Evolutionary conservation across 2,888 invertebrate species (phyloP).

Genomic region (Augochlorella aurata): DNA sequence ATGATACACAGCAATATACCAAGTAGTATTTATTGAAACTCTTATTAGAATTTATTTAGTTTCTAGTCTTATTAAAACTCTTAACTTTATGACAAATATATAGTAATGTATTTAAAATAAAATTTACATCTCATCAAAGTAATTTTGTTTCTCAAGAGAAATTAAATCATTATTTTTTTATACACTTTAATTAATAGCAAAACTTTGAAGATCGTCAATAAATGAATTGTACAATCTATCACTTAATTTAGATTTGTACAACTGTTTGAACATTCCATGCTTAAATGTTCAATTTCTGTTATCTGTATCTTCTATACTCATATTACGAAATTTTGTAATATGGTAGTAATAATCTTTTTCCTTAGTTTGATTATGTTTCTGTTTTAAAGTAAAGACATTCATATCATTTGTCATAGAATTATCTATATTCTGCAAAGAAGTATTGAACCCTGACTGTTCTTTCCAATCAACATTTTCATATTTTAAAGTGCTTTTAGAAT

Average conservation of each 20-base stretch:
- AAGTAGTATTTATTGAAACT: not conserved
- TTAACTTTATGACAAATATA: too few relatives aligned
- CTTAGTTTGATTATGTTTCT: not conserved
- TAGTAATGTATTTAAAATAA: too few relatives aligned
- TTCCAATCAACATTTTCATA: not conserved
- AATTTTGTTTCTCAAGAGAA: too few relatives aligned
- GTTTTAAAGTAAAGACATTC: not conserved
- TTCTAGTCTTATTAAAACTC: too few relatives aligned
- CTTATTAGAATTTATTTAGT: not conserved
- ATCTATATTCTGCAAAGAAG: not conserved
- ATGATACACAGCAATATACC: not conserved
- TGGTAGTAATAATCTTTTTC: not conserved
- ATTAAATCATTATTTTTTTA: not conserved
- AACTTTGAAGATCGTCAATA: not conserved
- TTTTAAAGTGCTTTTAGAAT: conserved; percentile 24
- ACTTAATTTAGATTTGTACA: not conserved
- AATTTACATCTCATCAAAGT: too few relatives aligned
- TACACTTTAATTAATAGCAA: not conserved
- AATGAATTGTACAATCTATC: conserved; percentile 13
- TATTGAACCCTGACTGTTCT: not conserved
- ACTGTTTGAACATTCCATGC: not conserved
- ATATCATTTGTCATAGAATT: conserved; percentile 14
- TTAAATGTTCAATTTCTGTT: too few relatives aligned
- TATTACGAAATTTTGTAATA: not conserved
- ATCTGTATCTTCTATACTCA: conserved; percentile 34